Conservation (phyloP, 2,113 vertebrate species). For the Trogon melanurus region DNA sequence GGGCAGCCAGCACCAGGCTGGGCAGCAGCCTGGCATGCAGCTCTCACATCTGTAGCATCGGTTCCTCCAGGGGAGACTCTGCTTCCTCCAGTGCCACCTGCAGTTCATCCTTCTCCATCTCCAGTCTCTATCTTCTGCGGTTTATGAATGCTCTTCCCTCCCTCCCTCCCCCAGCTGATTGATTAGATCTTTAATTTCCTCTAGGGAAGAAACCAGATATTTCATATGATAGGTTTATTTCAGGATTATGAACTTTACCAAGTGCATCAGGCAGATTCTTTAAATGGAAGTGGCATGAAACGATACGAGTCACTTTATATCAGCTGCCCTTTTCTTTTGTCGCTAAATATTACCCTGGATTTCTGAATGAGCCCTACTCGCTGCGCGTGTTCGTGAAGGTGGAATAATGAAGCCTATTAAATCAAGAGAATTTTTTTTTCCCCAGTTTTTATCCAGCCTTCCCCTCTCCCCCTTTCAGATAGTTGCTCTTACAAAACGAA, state of each 20-base stretch:
- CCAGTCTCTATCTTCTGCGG: conserved; percentile 75
- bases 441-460: background rate
- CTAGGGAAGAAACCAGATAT: conserved; percentile 50
- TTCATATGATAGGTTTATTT: conserved; percentile 5
- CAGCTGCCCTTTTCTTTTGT: conserved; percentile 8
- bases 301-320: conserved; percentile 19
- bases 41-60: background rate
- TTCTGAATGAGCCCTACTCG: conserved; percentile 15
- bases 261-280: background rate
- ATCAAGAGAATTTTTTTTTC: background rate
- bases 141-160: conserved; percentile 73
- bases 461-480: background rate
- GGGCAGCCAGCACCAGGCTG: background rate
- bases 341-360: conserved; percentile 6
- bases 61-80: conserved; percentile 77
- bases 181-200: conserved; percentile 82
- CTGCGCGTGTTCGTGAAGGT: background rate
- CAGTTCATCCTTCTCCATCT: conserved; percentile 75
- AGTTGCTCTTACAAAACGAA: background rate
- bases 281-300: conserved; percentile 14
- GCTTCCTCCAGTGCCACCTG: conserved; percentile 81
- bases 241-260: background rate
- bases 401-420: conserved; percentile 4
- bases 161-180: conserved; percentile 79
- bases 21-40: background rate